Evolutionary conservation across 2,888 invertebrate genomes (phyloP).

Genomic region (Acleris literana): DNA sequence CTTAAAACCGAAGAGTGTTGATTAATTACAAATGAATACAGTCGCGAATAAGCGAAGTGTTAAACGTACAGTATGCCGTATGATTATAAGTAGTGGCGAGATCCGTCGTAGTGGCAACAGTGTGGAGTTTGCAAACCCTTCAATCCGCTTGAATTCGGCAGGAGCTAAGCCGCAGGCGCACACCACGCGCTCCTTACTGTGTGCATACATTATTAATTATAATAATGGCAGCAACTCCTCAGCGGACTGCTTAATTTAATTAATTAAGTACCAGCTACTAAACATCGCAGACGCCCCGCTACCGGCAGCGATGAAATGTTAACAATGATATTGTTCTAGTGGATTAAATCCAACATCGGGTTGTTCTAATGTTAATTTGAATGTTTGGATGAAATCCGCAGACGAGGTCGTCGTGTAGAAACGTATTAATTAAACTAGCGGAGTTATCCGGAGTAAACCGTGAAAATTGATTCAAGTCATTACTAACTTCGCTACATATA

Average conservation of each 20-base stretch:
- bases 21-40: too few species aligned
- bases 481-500: slow-evolving; percentile 47
- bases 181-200: slow-evolving; percentile 18
- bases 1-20: too few species aligned
- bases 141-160: too few species aligned
- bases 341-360: slow-evolving; percentile 70
- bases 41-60: too few species aligned
- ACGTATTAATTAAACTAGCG: slow-evolving; percentile 65
- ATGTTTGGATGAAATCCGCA: slow-evolving; percentile 67
- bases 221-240: slow-evolving; percentile 67
- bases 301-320: slow-evolving; percentile 73
- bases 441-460: slow-evolving; percentile 52
- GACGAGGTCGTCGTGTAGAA: slow-evolving; percentile 60
- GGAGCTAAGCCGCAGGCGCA: too few species aligned
- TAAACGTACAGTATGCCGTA: too few species aligned
- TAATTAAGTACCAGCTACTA: slow-evolving; percentile 68
- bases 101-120: background rate
- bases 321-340: slow-evolving; percentile 76
- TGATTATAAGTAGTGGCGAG: too few species aligned
- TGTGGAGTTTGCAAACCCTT: too few species aligned
- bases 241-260: slow-evolving; percentile 69
- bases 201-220: slow-evolving; percentile 71
- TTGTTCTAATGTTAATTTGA: slow-evolving; percentile 72
- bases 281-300: slow-evolving; percentile 67
- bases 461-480: slow-evolving; percentile 44